These are phyloP conservation scores for Platysternon megacephalum DNA, from an alignment of 2,113 vertebrate genomes.

Conservation along the genomic window DNA sequence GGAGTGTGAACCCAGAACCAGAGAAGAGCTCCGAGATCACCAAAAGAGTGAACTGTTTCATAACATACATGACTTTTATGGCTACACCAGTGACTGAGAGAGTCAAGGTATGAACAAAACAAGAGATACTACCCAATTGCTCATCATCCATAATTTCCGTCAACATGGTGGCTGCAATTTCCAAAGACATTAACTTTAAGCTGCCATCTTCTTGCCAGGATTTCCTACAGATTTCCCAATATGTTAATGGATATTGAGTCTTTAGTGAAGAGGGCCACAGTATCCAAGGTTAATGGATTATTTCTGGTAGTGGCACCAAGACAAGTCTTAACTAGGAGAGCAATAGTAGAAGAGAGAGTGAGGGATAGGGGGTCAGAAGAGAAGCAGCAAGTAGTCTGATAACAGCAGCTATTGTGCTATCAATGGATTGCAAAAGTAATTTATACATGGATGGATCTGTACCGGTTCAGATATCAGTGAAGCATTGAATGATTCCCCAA, in stretches of 20 bases:
- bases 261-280: neutral
- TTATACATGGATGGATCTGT: neutral
- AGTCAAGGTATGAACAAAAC: neutral
- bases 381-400: neutral
- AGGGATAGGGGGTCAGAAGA: neutral
- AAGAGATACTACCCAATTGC: no score
- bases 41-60: no score
- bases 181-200: neutral
- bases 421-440: neutral
- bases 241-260: neutral
- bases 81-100: neutral
- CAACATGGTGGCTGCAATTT: neutral
- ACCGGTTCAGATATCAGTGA: neutral
- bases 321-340: neutral
- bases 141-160: no score
- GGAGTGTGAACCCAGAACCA: no score
- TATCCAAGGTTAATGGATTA: neutral
- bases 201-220: neutral
- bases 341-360: neutral
- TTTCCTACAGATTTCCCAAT: neutral
- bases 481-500: neutral
- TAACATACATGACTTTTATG: neutral
- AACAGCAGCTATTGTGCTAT: neutral
- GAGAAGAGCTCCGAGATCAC: no score
- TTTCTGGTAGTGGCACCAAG: neutral